Percentiles rank a stretch among this genome's conserved stretches.
phyloP scores from a whole-genome alignment of 92 coral and sea anemone species.

The Scolanthus callimorphus region DNA sequence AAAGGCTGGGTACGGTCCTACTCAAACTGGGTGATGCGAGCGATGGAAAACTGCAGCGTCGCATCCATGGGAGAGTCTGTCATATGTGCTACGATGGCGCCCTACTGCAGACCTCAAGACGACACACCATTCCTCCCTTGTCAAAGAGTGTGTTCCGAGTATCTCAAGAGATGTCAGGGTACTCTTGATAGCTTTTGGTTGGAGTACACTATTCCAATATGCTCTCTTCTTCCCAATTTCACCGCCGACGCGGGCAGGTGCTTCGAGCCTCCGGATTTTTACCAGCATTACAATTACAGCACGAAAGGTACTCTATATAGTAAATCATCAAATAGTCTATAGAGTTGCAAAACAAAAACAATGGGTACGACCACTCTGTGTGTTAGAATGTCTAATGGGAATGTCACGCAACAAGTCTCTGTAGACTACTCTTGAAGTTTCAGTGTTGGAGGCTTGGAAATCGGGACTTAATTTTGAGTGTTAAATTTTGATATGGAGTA shows the following conservation, averaged over 20 bases:
- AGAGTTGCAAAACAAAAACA: too few species aligned
- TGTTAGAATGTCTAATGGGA: too few species aligned
- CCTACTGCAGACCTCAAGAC: constrained; percentile 32
- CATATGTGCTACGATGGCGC: constrained; percentile 34
- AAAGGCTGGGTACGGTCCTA: not conserved
- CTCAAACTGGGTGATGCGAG: not conserved
- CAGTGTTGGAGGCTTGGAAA: too few species aligned
- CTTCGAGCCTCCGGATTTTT: constrained; percentile 48
- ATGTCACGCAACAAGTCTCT: too few species aligned
- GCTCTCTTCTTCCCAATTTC: constrained; percentile 31
- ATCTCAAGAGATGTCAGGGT: constrained; percentile 46
- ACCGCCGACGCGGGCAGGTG: constrained; percentile 29
- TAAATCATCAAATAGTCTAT: too few species aligned
- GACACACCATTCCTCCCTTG: constrained; percentile 58
- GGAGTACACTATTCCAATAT: constrained; percentile 18
- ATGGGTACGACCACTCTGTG: too few species aligned
- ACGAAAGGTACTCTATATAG: too few species aligned
- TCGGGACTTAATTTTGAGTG: too few species aligned
- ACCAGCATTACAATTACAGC: constrained; percentile 8
- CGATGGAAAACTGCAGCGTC: constrained; percentile 11
- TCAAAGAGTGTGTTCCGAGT: constrained; percentile 70
- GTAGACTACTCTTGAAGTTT: too few species aligned
- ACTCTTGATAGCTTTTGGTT: constrained; percentile 11
- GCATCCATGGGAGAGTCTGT: constrained; percentile 25
- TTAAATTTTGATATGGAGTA: too few species aligned